Base-by-base conservation (phyloP, 2,888 invertebrate genomes). In the Alloplasta piceator region DNA sequence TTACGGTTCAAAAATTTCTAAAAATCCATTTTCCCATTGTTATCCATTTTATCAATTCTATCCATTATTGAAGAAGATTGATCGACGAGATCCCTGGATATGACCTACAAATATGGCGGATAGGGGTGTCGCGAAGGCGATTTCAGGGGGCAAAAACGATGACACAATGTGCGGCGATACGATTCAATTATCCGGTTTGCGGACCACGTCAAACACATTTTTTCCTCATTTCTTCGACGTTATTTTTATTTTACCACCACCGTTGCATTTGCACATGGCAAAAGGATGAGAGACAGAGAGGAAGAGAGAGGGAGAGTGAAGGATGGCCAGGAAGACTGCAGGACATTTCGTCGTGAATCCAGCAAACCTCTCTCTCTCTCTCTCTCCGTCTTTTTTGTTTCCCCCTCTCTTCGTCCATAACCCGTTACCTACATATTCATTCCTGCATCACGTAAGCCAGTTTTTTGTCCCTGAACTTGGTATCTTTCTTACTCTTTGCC, bases 201-300 rank as follows among this genome's bases (percentile, higher is more conserved):
- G 26, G 39, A 61, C 56, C 66, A 14, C 41, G 46, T 12, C 9
- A 70, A 71, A 71, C 58, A 71, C 48, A 66, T 26, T 26, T 26
- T 26, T 26, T 26, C 3, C 3, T 26, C 26, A 26, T 26, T 2
- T 26, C n/a, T n/a, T n/a, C n/a, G n/a, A n/a, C 26, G 26, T 26
- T 3, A 2, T 26, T 26, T 26, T 26, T 26, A 26, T 26, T 26
- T 26, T 26, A 26, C 26, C 3, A 26, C 26, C 3, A 61, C 68
- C 38, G 58, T 58, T 52, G 38, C 36, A 68, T 70, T 55, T 76
- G 52, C 52, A 55, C 68, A 68, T 82, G 82, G 84, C 83, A 80
- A 58, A 68, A 61, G 70, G 68, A 58, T 74, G 72, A 70, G 76
- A 82, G 78, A 79, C 77, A 82, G 46, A 85, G 82, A 85, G 41